Base-by-base conservation (phyloP, 2,113 vertebrate species). In the Numida meleagris region DNA sequence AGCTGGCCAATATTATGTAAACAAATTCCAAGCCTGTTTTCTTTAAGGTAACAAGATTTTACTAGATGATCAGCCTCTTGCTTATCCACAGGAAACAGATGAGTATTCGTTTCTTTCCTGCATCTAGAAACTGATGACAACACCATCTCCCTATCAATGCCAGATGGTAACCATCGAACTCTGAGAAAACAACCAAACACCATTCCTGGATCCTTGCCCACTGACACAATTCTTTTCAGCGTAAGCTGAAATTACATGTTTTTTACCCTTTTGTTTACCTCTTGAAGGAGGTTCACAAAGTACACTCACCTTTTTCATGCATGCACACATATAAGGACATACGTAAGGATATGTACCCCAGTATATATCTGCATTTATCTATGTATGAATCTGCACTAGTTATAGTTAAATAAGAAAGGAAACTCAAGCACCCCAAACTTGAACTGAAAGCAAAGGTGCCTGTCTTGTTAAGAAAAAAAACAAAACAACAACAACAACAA, bases 41-140 rank as follows among this genome's bases (percentile, higher is more conserved):
- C 98, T 98, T 98, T 98, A 98, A 98, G 97, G 98, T 98, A 98
- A 98, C 98, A 98, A 98, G 98, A 98, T 98, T 99, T 98, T 98
- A 98, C 98, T 98, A 98, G 96, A 98, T 98, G 98, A 98, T 98
- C 98, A 98, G 98, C 97, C 98, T 97, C 98, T 98, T 97, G 97
- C 98, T 98, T 99, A 99, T 99, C 99, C 99, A 98, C 99, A 99
- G 99, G 99, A 99, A 99, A 99, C 99, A 99, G 99, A 99, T 98
- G 98, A 98, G 98, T 98, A 99, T 98, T 98, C 96, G 98, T 98
- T 98, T 98, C 98, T 98, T 99, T 99, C 99, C 98, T 98, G 98
- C 98, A 98, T 98, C 98, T 98, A 98, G 98, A 98, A 99, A 99
- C 98, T 98, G 98, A 98, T 99, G 98, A 99, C 99, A 99, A 98